Evolutionary conservation across 2,888 invertebrate genomes (phyloP), one percentile per base, ranked within the genome.

Genomic region (Pammene fasciana): DNA sequence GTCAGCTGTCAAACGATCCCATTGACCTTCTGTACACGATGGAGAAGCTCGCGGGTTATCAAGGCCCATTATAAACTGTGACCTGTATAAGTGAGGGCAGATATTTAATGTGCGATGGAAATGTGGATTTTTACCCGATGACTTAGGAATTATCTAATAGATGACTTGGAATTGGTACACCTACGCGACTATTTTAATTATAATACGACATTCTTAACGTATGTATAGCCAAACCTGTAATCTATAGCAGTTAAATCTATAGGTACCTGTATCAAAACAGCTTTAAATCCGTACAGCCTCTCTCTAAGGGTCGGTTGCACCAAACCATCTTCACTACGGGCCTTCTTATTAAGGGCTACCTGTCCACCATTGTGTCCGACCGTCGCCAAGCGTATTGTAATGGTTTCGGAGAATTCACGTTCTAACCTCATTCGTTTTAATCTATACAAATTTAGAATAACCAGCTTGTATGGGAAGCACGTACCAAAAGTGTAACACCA

Each of bases 11-110:
- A 74, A 75, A 75, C 72, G 64, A 75, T 72, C 60, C 70, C 52
- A 65, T 75, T 77, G 74, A 79, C 78, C 80, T 79, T 75, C 74
- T 55, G 55, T 65, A 59, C 71, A 68, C 61, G 55, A 43, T 61
- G 54, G 45, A 43, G 65, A 57, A 61, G 50, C 67, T 54, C 60
- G 55, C 60, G 55, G 52, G 70, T 65, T 70, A 70, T 60, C 54
- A 60, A 43, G 70, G 54, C 4, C 54, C 60, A 60, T 65, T 70
- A 70, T 59, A 70, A 60, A 70, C 48, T 65, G 41, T 60, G 59
- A 65, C 59, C 60, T 65, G 55, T 48, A 10, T 54, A 59, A 70
- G 65, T 70, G 68, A 52, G 46, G 46, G 45, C 52, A 70, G 50
- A 41, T 26, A 41, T 55, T 14, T 52, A 36, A 50, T 57, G 50